Percentiles rank a stretch among this genome's conserved stretches.
phyloP scores from a whole-genome alignment of 1,140 invertebrate species.

The Brachionus asplanchnoidis region DNA sequence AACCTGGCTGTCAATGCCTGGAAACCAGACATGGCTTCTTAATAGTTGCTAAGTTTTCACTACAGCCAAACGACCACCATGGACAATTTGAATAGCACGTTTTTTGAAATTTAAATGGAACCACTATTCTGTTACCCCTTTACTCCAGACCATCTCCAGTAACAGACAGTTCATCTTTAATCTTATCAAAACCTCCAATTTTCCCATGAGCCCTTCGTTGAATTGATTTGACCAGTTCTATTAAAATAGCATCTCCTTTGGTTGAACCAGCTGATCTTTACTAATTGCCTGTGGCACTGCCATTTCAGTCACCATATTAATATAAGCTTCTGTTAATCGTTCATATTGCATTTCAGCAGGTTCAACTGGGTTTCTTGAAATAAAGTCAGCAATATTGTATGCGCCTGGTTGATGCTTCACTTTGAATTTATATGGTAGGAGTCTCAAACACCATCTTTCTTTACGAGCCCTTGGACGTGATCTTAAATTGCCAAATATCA shows the following conservation, averaged over 20 bases:
- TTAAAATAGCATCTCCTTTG: neutral
- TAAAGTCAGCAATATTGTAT: neutral
- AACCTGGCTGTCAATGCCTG: constrained; percentile 42
- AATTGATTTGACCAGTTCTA: neutral
- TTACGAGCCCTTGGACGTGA: neutral
- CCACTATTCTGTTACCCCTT: constrained; percentile 42
- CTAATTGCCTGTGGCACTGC: neutral
- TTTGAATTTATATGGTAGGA: neutral
- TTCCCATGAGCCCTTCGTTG: neutral
- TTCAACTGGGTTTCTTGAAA: neutral
- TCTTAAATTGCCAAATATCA: neutral
- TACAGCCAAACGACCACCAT: constrained; percentile 44
- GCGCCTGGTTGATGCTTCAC: neutral
- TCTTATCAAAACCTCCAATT: neutral
- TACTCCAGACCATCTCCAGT: constrained; percentile 38
- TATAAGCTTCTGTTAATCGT: neutral
- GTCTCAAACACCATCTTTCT: neutral
- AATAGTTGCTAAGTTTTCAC: constrained; percentile 45
- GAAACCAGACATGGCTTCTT: constrained; percentile 45
- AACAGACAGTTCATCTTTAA: neutral
- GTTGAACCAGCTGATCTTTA: neutral
- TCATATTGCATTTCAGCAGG: neutral
- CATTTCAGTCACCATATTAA: neutral
- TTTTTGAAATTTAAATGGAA: constrained; percentile 43
- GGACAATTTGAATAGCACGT: constrained; percentile 42